Conservation (phyloP, 2,888 invertebrate genomes). For the Auanema sp. region DNA sequence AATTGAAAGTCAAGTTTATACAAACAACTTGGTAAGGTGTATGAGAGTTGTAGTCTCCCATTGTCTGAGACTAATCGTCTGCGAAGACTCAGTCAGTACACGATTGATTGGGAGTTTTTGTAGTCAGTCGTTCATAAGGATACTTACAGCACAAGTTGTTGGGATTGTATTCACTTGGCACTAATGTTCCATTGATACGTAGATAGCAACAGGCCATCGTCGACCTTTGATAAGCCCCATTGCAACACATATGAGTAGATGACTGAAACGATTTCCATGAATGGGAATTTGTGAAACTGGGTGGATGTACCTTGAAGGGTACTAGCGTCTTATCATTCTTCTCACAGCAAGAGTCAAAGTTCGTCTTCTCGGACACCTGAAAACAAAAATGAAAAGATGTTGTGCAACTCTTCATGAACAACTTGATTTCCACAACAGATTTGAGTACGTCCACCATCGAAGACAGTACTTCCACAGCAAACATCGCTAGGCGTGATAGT, state of each 20-base stretch:
- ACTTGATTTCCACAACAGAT: constrained; percentile 49
- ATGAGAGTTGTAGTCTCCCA: too few species aligned
- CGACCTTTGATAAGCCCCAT: constrained; percentile 47
- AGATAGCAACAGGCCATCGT: constrained; percentile 57
- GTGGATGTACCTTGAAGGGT: constrained; percentile 14
- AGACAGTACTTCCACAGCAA: constrained; percentile 56
- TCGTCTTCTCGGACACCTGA: constrained; percentile 31
- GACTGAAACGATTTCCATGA: constrained; percentile 30
- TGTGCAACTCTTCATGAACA: not conserved
- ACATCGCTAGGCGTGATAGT: constrained; percentile 32
- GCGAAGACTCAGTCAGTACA: too few species aligned
- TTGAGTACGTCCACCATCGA: constrained; percentile 54
- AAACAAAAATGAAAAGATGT: not conserved
- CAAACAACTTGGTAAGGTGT: too few species aligned
- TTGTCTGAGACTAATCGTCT: too few species aligned
- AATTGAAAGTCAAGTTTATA: too few species aligned
- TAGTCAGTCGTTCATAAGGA: constrained; percentile 39
- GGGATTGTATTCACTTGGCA: constrained; percentile 43
- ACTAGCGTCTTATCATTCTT: constrained; percentile 20
- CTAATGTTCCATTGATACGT: constrained; percentile 25
- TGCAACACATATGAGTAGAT: constrained; percentile 55
- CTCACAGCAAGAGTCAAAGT: constrained; percentile 41
- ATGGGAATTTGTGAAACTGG: not conserved
- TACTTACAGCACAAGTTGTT: constrained; percentile 53
- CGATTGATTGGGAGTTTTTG: too few species aligned